Conservation (phyloP, 2,113 vertebrate species). For the Plectropomus leopardus region DNA sequence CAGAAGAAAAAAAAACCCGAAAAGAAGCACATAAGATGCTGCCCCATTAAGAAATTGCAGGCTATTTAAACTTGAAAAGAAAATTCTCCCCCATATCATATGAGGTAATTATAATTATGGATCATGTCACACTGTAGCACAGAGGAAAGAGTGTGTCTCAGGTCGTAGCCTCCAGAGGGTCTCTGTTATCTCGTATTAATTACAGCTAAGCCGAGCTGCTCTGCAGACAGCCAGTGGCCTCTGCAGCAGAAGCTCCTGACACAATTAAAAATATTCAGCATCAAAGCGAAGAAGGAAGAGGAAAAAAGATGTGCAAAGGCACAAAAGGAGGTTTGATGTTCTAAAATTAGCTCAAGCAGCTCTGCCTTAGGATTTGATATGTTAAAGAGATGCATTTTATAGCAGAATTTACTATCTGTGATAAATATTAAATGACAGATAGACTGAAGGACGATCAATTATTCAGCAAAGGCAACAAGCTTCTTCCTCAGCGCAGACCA, state of each 20-base stretch:
- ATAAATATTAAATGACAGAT: slow-evolving; percentile 41
- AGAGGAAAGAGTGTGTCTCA: slow-evolving; percentile 4
- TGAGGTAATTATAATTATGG: slow-evolving; percentile 21
- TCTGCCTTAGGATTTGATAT: not conserved
- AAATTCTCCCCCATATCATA: not conserved
- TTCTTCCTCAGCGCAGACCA: slow-evolving; percentile 28
- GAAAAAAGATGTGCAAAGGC: not conserved
- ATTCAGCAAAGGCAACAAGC: slow-evolving; percentile 43
- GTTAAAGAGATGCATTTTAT: slow-evolving; percentile 2
- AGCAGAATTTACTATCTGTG: not conserved
- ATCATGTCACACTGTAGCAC: slow-evolving; percentile 15
- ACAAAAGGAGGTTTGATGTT: slow-evolving; percentile 37
- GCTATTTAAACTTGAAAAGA: not conserved
- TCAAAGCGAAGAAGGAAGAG: slow-evolving; percentile 24
- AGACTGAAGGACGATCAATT: slow-evolving; percentile 36
- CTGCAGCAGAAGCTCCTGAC: slow-evolving; percentile 18
- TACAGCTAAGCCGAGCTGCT: slow-evolving; percentile 32
- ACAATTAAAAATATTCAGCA: slow-evolving; percentile 49
- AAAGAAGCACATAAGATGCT: too few species aligned
- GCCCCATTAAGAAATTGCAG: not conserved
- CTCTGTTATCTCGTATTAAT: slow-evolving; percentile 53
- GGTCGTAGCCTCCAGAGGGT: slow-evolving; percentile 20
- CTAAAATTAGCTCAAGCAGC: slow-evolving; percentile 43
- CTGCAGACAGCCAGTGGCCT: slow-evolving; percentile 30
- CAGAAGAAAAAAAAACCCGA: not conserved